phyloP scores from a whole-genome alignment of 2,797 vertebrate species.

The Melanotaenia maccullochi region DNA sequence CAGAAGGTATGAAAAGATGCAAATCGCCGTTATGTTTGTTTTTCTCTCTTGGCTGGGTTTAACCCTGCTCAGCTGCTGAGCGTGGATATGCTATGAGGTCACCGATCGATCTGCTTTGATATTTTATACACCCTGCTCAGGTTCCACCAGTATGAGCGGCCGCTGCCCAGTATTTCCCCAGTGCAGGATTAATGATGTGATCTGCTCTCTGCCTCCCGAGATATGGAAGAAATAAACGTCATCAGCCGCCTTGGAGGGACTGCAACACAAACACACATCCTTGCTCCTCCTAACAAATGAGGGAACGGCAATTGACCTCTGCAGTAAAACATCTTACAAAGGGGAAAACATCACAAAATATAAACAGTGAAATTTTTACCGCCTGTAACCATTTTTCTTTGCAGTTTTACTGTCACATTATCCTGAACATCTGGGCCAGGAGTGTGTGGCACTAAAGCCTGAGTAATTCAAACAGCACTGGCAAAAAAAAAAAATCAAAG shows the following conservation, averaged over 20 bases:
- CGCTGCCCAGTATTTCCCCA: constrained; percentile 41
- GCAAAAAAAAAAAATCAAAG: neutral
- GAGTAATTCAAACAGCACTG: constrained; percentile 33
- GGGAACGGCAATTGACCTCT: constrained; percentile 46
- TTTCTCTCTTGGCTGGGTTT: constrained; percentile 48
- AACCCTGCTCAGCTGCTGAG: constrained; percentile 44
- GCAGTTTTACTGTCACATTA: constrained; percentile 60
- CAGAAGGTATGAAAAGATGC: constrained; percentile 35
- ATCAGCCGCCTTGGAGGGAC: constrained; percentile 8
- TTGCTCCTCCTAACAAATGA: constrained; percentile 14
- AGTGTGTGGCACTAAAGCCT: constrained; percentile 41
- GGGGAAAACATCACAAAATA: constrained; percentile 34
- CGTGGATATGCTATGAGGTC: constrained; percentile 49
- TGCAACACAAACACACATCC: neutral
- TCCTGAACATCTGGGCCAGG: constrained; percentile 57
- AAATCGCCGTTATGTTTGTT: constrained; percentile 53
- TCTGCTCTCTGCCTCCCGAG: constrained; percentile 47
- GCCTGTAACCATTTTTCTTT: constrained; percentile 52
- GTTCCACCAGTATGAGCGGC: constrained; percentile 45
- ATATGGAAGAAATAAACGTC: constrained; percentile 24
- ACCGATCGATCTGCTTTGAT: constrained; percentile 69
- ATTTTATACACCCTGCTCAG: constrained; percentile 63
- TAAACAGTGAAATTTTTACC: constrained; percentile 44
- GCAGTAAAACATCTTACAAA: constrained; percentile 45
- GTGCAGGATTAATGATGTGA: constrained; percentile 41